phyloP scores from a whole-genome alignment of 2,888 invertebrate genomes.

The Cancer borealis region DNA sequence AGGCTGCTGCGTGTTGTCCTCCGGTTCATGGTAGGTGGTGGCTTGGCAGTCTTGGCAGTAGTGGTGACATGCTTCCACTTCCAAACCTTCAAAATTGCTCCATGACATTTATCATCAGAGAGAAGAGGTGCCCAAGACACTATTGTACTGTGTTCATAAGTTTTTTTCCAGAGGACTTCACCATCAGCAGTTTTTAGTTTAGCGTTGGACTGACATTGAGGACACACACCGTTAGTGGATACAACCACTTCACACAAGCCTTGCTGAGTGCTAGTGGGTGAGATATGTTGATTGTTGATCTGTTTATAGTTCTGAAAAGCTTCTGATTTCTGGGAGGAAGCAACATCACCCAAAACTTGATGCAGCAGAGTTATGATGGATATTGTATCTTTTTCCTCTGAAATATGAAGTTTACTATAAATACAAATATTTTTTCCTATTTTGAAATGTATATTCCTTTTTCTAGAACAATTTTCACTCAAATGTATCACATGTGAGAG shows the following conservation, averaged over 20 bases:
- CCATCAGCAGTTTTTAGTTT: conserved; percentile 14
- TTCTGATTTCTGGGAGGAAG: neutral
- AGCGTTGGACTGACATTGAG: conserved; percentile 62
- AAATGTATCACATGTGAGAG: neutral
- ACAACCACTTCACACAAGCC: conserved; percentile 49
- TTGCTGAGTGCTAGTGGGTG: neutral
- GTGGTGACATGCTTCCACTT: conserved; percentile 62
- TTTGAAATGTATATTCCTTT: neutral
- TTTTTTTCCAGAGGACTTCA: conserved; percentile 51
- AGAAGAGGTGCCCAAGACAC: conserved; percentile 67
- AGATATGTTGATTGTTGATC: neutral
- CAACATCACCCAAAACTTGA: conserved; percentile 54
- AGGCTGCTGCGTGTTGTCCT: conserved; percentile 70
- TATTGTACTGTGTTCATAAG: conserved; percentile 63
- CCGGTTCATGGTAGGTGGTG: conserved; percentile 46
- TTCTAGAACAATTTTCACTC: neutral
- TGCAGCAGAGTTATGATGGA: conserved; percentile 52
- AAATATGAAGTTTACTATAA: conserved; percentile 9
- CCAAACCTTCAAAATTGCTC: conserved; percentile 66
- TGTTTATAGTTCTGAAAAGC: neutral
- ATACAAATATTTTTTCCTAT: neutral
- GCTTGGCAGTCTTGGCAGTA: conserved; percentile 55
- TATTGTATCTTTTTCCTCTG: conserved; percentile 49
- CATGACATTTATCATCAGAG: conserved; percentile 61
- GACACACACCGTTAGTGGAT: conserved; percentile 52